Conservation (phyloP, 2,113 vertebrate genomes). For the Platysternon megacephalum region DNA sequence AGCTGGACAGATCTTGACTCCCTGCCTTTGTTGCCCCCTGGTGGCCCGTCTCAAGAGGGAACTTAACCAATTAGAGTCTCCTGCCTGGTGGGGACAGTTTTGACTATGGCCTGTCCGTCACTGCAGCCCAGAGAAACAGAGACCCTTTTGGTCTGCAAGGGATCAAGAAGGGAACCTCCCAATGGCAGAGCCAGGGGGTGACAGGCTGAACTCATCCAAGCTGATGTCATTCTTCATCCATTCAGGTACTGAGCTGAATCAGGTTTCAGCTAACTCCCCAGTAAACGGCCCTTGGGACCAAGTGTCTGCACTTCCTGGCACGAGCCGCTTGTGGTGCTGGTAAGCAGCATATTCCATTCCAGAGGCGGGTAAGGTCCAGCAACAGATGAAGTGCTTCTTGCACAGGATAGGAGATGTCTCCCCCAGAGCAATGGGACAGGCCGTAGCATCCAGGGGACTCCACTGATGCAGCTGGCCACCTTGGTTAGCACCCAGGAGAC, state of each 20-base stretch:
- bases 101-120: background rate
- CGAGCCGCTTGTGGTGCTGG: no score
- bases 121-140: fast-evolving
- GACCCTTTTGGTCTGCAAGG: background rate
- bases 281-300: background rate
- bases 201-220: background rate
- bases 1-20: background rate
- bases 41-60: background rate
- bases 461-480: background rate
- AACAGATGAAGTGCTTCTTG: background rate
- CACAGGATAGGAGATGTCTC: background rate
- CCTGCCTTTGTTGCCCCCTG: background rate
- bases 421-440: background rate
- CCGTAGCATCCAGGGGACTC: background rate
- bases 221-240: background rate
- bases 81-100: background rate
- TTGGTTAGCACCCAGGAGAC: background rate
- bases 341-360: background rate
- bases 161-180: background rate
- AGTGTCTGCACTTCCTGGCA: background rate
- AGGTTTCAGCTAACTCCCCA: background rate
- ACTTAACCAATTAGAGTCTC: background rate
- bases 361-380: background rate
- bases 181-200: background rate
- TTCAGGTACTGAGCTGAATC: background rate